Conservation (phyloP, 2,888 invertebrate species). For the Brachypalpus laphriformis region DNA sequence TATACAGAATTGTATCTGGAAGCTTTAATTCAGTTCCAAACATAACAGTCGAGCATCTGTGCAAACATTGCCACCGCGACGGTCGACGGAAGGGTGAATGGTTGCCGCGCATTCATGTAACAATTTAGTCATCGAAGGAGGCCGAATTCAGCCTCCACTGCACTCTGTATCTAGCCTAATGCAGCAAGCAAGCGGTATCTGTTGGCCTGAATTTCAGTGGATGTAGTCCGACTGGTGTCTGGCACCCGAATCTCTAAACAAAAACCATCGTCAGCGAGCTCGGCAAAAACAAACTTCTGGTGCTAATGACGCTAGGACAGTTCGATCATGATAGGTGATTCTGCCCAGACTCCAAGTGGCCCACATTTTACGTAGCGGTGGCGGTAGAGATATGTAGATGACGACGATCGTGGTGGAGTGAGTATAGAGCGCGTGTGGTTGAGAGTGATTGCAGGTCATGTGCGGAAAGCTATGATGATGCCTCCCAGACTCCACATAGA, state of each 20-base stretch:
- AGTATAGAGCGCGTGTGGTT: constrained; percentile 10
- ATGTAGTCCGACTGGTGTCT: constrained; percentile 68
- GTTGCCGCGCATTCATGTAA: constrained; percentile 7
- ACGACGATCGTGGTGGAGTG: background rate
- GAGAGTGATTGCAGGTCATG: constrained; percentile 64
- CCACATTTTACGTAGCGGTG: constrained; percentile 51
- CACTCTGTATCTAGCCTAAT: constrained; percentile 8
- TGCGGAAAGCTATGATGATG: constrained; percentile 52
- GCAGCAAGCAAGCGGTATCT: constrained; percentile 39
- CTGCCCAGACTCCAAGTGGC: constrained; percentile 66
- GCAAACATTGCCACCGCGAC: constrained; percentile 60
- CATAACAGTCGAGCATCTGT: constrained; percentile 70
- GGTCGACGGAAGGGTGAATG: background rate
- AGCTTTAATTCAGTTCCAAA: constrained; percentile 64
- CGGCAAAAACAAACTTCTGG: constrained; percentile 67
- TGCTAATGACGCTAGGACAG: constrained; percentile 69
- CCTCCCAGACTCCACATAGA: constrained; percentile 6
- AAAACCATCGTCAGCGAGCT: constrained; percentile 46
- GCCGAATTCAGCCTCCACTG: constrained; percentile 2
- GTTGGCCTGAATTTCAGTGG: constrained; percentile 62
- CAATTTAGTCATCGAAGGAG: constrained; percentile 30
- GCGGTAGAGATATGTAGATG: constrained; percentile 10
- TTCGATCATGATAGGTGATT: constrained; percentile 48
- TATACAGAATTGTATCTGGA: constrained; percentile 39
- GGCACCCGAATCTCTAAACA: constrained; percentile 73